A percentile compares a stretch with the other conserved stretches of the same genome.
phyloP scores from a whole-genome alignment of 2,113 vertebrate species.

The Vicugna pacos region DNA sequence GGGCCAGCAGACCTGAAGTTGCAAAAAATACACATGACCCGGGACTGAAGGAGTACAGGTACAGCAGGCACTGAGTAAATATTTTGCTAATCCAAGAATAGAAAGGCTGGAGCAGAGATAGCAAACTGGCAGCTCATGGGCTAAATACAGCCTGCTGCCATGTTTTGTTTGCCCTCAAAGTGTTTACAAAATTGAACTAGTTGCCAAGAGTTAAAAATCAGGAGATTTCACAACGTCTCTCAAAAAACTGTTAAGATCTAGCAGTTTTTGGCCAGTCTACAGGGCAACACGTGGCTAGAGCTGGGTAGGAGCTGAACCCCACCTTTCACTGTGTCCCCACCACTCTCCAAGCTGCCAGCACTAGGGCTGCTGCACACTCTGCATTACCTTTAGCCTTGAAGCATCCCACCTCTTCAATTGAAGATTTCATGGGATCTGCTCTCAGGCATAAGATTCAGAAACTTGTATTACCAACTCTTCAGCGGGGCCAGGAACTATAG shows the following conservation, averaged over 20 bases:
- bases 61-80: neutral
- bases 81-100: conserved; percentile 12
- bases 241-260: neutral
- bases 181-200: conserved; percentile 42
- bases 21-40: neutral
- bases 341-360: rapidly evolving
- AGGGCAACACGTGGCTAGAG: neutral
- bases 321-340: no score
- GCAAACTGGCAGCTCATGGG: neutral
- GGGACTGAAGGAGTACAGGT: neutral
- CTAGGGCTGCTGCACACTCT: neutral
- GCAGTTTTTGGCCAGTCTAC: neutral
- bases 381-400: neutral
- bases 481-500: neutral
- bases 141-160: neutral
- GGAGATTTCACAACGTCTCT: conserved; percentile 57
- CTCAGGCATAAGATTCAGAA: neutral
- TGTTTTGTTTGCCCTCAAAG: neutral
- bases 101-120: neutral
- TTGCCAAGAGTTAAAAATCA: conserved; percentile 50
- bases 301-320: neutral
- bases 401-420: no score
- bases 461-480: neutral
- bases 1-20: neutral
- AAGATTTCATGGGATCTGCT: neutral